Evolutionary conservation across 2,113 vertebrate genomes (phyloP).

Genomic region (Lathamus discolor): DNA sequence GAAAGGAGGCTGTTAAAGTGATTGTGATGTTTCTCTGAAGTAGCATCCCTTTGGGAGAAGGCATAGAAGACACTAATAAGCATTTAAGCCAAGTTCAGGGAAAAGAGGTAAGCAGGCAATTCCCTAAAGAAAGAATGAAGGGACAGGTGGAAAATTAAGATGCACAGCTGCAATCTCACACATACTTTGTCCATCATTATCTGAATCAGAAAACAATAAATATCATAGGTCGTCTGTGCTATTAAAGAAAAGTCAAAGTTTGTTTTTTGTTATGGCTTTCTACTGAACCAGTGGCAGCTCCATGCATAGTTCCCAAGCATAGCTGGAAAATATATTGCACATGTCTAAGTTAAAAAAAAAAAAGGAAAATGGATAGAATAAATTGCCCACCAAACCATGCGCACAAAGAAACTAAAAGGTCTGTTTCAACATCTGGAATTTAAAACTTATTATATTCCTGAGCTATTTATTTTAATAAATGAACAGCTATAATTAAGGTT

Average conservation of each 20-base stretch:
- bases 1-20: neutral
- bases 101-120: neutral
- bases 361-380: slow-evolving; percentile 16
- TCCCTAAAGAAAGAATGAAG: neutral
- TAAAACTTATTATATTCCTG: slow-evolving; percentile 24
- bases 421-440: slow-evolving; percentile 64
- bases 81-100: neutral
- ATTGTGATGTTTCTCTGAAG: neutral
- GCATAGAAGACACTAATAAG: neutral
- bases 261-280: neutral
- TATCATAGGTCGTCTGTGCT: neutral
- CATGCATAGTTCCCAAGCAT: neutral
- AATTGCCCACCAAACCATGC: neutral
- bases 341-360: neutral
- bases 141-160: neutral
- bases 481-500: slow-evolving; percentile 54
- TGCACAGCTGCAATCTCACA: neutral
- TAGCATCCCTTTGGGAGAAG: neutral
- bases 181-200: neutral
- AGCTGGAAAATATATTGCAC: slow-evolving; percentile 34
- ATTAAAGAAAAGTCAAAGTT: neutral
- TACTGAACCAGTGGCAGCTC: neutral
- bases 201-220: neutral
- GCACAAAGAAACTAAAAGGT: slow-evolving; percentile 14
- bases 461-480: slow-evolving; percentile 64